phyloP scores from a whole-genome alignment of 2,888 invertebrate species.

The Gastrophysa polygoni region DNA sequence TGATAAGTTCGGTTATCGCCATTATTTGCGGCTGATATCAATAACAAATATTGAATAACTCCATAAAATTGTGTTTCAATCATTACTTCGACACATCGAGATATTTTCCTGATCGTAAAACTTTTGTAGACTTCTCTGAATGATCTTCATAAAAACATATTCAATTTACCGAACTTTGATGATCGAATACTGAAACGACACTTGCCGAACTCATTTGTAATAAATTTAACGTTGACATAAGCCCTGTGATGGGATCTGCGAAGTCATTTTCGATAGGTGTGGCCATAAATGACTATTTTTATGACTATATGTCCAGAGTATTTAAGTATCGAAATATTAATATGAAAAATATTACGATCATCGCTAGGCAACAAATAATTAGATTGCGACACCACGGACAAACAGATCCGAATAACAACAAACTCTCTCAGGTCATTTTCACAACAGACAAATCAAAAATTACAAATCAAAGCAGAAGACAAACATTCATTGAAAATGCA shows the following conservation, averaged over 20 bases:
- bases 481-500: no score
- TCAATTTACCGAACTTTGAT: conserved; percentile 9
- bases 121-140: background rate
- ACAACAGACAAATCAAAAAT: no score
- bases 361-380: no score
- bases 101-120: background rate
- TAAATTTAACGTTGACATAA: conserved; percentile 7
- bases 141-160: conserved; percentile 4
- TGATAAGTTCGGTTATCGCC: no score
- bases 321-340: no score
- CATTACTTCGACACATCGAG: background rate
- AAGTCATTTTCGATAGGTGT: background rate
- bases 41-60: background rate
- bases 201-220: conserved; percentile 11
- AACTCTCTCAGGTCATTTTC: no score
- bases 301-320: no score
- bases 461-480: no score
- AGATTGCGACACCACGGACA: no score
- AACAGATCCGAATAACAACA: no score
- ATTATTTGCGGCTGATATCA: no score
- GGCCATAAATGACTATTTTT: background rate
- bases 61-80: background rate
- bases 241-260: background rate
- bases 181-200: conserved; percentile 3
- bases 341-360: no score